Conservation (phyloP, 2,888 invertebrate genomes). For the Dynastes maya region DNA sequence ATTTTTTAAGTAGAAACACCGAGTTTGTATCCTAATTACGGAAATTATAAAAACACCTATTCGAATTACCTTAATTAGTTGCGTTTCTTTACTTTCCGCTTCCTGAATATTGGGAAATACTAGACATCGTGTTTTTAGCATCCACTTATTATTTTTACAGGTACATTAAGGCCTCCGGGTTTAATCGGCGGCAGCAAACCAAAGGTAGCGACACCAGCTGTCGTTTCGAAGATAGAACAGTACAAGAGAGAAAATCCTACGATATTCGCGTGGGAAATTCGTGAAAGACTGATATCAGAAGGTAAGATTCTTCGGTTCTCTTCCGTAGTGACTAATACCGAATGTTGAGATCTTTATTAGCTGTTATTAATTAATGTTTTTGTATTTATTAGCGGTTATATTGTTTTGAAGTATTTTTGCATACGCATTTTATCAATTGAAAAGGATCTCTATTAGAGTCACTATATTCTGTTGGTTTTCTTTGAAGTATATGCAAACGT, state of each 20-base stretch:
- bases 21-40: constrained; percentile 3
- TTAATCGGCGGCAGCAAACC: constrained; percentile 97
- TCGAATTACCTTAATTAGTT: constrained; percentile 13
- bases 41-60: background rate
- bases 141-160: constrained; percentile 72
- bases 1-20: constrained; percentile 5
- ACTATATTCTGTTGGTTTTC: too few species aligned
- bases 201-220: constrained; percentile 97
- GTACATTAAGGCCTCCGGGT: constrained; percentile 90
- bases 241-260: constrained; percentile 99
- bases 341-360: too few species aligned
- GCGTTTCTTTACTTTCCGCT: background rate
- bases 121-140: background rate
- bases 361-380: too few species aligned
- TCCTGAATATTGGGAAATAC: constrained; percentile 7
- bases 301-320: constrained; percentile 76
- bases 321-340: background rate
- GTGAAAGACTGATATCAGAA: constrained; percentile 96
- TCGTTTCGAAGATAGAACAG: constrained; percentile 97
- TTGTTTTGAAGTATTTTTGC: too few species aligned
- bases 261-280: constrained; percentile 99
- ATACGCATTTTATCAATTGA: too few species aligned
- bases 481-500: too few species aligned
- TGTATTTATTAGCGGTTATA: too few species aligned
- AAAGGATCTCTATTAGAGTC: too few species aligned